These are phyloP conservation scores for Steinernema carpocapsae DNA, from an alignment of 2,888 invertebrate genomes.

Conservation along the genomic window DNA sequence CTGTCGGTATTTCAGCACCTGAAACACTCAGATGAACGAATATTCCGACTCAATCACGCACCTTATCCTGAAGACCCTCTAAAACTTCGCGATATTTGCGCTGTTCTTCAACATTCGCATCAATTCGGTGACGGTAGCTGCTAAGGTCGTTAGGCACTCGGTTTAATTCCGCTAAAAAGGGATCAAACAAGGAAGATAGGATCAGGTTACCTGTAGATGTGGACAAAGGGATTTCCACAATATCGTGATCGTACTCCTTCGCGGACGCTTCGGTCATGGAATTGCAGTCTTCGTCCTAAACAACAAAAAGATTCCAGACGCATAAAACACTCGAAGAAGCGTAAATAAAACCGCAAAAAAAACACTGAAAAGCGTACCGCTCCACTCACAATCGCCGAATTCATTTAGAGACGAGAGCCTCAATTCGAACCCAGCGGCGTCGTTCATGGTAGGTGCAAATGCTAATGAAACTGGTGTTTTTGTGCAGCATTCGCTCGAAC, in stretches of 20 bases:
- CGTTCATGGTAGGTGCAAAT: neutral
- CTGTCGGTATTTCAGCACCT: slow-evolving; percentile 37
- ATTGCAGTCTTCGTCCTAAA: slow-evolving; percentile 28
- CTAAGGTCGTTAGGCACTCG: slow-evolving; percentile 43
- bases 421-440: neutral
- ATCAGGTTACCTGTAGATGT: neutral
- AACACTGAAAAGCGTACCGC: slow-evolving; percentile 12
- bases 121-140: slow-evolving; percentile 44
- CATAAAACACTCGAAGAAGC: neutral
- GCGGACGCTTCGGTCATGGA: slow-evolving; percentile 24
- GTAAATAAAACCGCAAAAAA: neutral
- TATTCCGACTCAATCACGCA: neutral
- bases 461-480: neutral
- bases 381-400: neutral
- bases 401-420: neutral
- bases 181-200: no score
- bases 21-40: neutral
- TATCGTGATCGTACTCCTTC: slow-evolving; percentile 19
- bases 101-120: slow-evolving; percentile 40
- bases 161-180: slow-evolving; percentile 27
- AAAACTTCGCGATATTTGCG: slow-evolving; percentile 43
- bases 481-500: slow-evolving; percentile 7
- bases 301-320: neutral
- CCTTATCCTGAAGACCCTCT: slow-evolving; percentile 41
- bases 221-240: slow-evolving; percentile 12